A percentile compares a stretch with the other conserved stretches of the same genome.
Conservation (phyloP, 2,888 invertebrate genomes). For the Choristoneura rosaceana region DNA sequence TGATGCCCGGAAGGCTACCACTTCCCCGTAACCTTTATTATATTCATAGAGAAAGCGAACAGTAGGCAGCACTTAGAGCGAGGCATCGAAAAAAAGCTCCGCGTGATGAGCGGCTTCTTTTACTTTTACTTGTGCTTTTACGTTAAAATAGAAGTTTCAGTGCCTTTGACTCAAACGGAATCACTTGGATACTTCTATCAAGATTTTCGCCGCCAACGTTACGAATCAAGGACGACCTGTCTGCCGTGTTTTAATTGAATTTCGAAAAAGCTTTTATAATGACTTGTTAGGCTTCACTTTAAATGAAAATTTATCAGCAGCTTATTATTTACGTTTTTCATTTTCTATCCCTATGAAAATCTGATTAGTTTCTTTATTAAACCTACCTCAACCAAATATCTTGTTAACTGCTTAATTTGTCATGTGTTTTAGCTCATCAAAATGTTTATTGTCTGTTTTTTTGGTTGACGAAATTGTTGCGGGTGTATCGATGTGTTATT, state of each 20-base stretch:
- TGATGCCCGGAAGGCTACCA: constrained; percentile 23
- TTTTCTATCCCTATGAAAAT: too few relatives aligned
- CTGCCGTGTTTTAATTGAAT: constrained; percentile 22
- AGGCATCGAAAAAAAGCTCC: background rate
- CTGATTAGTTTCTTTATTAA: too few relatives aligned
- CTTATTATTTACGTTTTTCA: too few relatives aligned
- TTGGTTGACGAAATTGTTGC: too few relatives aligned
- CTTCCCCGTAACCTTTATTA: constrained; percentile 23
- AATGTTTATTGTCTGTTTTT: too few relatives aligned
- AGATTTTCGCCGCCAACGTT: constrained; percentile 24
- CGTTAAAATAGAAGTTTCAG: constrained; percentile 28
- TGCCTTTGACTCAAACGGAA: constrained; percentile 37
- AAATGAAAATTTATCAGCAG: background rate
- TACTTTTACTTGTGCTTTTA: constrained; percentile 22
- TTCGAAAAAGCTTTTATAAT: constrained; percentile 12
- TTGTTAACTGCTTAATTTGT: too few relatives aligned
- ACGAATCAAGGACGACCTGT: constrained; percentile 11
- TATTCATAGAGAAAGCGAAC: constrained; percentile 17
- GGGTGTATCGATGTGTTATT: too few relatives aligned
- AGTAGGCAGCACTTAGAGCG: background rate
- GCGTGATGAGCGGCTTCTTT: constrained; percentile 1
- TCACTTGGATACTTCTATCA: constrained; percentile 40
- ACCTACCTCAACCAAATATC: too few relatives aligned
- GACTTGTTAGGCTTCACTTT: background rate
- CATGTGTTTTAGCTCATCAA: too few relatives aligned